Evolutionary conservation across 2,888 invertebrate species (phyloP), one percentile per base, ranked within the genome.

Genomic region (Vanessa cardui): DNA sequence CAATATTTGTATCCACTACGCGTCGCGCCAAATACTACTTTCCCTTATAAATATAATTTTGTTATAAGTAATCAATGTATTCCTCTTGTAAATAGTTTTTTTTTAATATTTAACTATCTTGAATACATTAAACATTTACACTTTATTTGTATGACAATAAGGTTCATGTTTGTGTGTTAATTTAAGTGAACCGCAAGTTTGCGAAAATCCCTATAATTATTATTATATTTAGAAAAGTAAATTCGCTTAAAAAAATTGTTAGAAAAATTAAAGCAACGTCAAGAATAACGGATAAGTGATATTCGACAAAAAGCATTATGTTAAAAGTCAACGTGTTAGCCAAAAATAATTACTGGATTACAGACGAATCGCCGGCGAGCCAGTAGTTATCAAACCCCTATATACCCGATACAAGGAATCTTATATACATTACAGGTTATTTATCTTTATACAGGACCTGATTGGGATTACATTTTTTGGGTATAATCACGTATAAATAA

Each of bases 81-180:
- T 39, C 4, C 12, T 59, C 20, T 59, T 39, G 18, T 15, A 44
- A 16, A 59, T 16, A 44, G 20, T 12, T 9, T 20, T 12, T n/a
- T 45, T 20, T 12, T 15, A 58, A 44, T 21, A 7, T 45, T 39
- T 39, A 39, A 39, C 12, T 39, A 47, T 47, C 7, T 47, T n/a
- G 26, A 44, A 26, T 26, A 44, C 52, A 52, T 39, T 39, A 39
- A 62, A 62, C 6, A 45, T 45, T 39, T 56, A 33, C 21, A 44
- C 39, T 54, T 45, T 54, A 62, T 62, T 62, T 45, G 44, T 62
- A 52, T 62, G 62, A 62, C 62, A 62, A 62, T 62, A 62, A 62
- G 62, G 62, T 52, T 26, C 45, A 54, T 39, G 45, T 26, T 60
- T 49, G 33, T 56, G 56, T 33, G 5, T 56, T 56, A 56, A 56